Conservation (phyloP, 2,888 invertebrate species). For the Anarsia innoxiella region DNA sequence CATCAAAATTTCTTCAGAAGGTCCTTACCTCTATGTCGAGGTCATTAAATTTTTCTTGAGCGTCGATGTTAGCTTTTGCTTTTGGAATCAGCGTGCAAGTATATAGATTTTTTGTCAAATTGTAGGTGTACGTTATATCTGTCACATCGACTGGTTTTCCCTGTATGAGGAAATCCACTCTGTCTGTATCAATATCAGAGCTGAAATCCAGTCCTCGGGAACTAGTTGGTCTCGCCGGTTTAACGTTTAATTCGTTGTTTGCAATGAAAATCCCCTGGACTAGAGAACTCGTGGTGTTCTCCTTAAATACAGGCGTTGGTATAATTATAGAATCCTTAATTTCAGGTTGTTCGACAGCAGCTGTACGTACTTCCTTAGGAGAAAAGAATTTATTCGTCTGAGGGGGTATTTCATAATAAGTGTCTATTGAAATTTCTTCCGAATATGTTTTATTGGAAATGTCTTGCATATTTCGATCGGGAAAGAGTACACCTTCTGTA, state of each 20-base stretch:
- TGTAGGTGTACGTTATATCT: constrained; percentile 27
- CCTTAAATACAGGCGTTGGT: constrained; percentile 21
- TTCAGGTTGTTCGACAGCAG: background rate
- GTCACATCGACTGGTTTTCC: constrained; percentile 23
- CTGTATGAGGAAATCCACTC: constrained; percentile 42
- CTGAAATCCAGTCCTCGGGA: constrained; percentile 13
- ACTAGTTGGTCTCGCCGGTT: constrained; percentile 4
- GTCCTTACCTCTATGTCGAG: constrained; percentile 56
- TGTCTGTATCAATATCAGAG: constrained; percentile 23
- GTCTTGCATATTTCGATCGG: constrained; percentile 16
- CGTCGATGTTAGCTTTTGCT: constrained; percentile 40
- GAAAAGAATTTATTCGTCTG: background rate
- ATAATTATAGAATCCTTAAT: constrained; percentile 28
- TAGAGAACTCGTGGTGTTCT: constrained; percentile 25
- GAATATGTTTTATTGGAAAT: constrained; percentile 18
- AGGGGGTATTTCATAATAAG: constrained; percentile 31
- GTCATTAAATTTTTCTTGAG: constrained; percentile 39
- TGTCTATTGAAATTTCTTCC: constrained; percentile 25
- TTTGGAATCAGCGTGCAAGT: constrained; percentile 33
- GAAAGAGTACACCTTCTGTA: constrained; percentile 21
- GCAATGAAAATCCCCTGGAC: constrained; percentile 32
- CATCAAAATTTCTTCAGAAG: too few species aligned
- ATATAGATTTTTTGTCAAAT: constrained; percentile 26
- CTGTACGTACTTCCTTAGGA: too few species aligned
- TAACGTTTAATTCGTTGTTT: constrained; percentile 15